Evolutionary conservation across 1,140 invertebrate species (phyloP).

Genomic region (Drosophila miranda): DNA sequence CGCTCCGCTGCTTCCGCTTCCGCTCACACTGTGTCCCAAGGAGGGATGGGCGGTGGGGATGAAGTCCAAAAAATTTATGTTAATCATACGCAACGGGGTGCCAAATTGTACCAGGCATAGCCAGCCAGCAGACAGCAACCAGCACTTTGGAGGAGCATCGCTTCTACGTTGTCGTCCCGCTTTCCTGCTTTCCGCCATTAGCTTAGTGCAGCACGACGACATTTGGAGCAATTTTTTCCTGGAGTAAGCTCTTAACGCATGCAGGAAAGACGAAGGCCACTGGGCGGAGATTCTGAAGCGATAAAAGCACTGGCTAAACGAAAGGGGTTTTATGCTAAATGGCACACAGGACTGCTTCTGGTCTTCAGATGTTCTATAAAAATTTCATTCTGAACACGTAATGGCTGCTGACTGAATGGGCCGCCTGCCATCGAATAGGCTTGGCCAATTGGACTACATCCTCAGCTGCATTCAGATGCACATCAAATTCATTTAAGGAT

Average conservation of each 20-base stretch:
- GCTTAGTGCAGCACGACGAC: constrained; percentile 17
- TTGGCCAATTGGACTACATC: no score
- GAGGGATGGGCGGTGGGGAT: not conserved
- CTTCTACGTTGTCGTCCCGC: constrained; percentile 4
- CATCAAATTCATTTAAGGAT: no score
- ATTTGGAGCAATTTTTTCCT: constrained; percentile 21
- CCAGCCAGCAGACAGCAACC: constrained; percentile 13
- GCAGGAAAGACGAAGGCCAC: constrained; percentile 22
- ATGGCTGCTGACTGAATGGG: not conserved
- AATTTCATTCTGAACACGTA: constrained; percentile 21
- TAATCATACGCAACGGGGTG: constrained; percentile 71
- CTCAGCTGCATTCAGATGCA: no score
- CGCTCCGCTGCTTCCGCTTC: not conserved
- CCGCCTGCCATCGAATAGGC: no score
- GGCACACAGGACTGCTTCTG: constrained; percentile 3
- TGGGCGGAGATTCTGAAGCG: constrained; percentile 1
- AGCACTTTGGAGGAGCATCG: not conserved
- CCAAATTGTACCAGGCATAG: constrained; percentile 61
- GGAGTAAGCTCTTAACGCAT: constrained; percentile 43
- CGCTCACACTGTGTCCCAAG: not conserved
- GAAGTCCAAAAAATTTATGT: constrained; percentile 67
- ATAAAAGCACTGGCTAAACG: constrained; percentile 47
- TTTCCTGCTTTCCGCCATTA: constrained; percentile 13
- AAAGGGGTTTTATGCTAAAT: constrained; percentile 42
- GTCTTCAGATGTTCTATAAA: constrained; percentile 19